Evolutionary conservation across 92 coral and sea anemone species (phyloP).

Genomic region (Phenganax subtilis): DNA sequence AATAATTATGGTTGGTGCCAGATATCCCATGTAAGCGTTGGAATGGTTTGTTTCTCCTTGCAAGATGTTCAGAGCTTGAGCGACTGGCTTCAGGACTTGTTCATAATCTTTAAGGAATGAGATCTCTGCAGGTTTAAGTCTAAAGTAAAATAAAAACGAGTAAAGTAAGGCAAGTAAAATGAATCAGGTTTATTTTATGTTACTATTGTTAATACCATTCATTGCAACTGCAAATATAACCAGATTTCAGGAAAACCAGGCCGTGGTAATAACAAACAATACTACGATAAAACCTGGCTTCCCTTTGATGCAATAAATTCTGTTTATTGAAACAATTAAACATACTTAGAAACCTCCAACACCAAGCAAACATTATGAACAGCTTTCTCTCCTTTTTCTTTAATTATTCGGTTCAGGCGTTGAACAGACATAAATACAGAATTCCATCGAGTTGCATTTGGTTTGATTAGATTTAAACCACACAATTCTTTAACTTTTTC

Average conservation of each 20-base stretch:
- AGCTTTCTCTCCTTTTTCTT: slow-evolving; percentile 13
- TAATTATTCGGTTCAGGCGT: slow-evolving; percentile 18
- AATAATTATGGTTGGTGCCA: not conserved
- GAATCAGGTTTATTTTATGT: no score
- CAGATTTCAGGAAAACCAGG: no score
- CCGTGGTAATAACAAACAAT: no score
- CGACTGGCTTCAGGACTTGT: not conserved
- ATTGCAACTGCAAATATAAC: no score
- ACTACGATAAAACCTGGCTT: no score
- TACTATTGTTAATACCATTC: no score
- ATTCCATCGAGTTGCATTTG: slow-evolving; percentile 20
- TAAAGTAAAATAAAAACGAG: not conserved
- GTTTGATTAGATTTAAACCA: slow-evolving; percentile 5
- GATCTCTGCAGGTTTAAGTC: slow-evolving; percentile 12
- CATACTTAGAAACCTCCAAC: not conserved
- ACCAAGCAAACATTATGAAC: slow-evolving; percentile 3
- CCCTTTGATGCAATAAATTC: no score
- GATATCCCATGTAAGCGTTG: not conserved
- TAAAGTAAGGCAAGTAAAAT: no score
- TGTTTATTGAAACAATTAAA: not conserved
- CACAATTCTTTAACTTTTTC: slow-evolving; percentile 1
- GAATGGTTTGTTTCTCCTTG: slow-evolving; percentile 15
- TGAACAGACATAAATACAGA: slow-evolving; percentile 21
- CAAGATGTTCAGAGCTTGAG: not conserved
- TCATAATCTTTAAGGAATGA: not conserved